phyloP scores from a whole-genome alignment of 2,888 invertebrate genomes.

The Heliconius hortense region DNA sequence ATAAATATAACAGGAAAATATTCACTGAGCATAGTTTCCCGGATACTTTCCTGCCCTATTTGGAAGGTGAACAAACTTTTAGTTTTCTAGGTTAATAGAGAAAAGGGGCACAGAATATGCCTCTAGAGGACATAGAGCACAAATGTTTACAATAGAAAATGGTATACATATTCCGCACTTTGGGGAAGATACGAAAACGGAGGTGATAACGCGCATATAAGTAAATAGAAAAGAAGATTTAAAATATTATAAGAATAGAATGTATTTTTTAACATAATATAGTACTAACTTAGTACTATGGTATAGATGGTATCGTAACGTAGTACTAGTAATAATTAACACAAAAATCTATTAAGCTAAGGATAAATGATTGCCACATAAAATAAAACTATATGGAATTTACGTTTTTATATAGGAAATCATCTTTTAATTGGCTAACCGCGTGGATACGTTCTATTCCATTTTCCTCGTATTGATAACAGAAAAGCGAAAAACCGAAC shows the following conservation, averaged over 20 bases:
- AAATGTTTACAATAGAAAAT: conserved; percentile 48
- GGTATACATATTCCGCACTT: conserved; percentile 45
- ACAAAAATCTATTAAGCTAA: not conserved
- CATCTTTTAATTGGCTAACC: conserved; percentile 44
- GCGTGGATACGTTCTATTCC: conserved; percentile 45
- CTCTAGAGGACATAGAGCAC: conserved; percentile 45
- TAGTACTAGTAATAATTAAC: not conserved
- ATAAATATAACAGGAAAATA: conserved; percentile 17
- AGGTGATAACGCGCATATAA: conserved; percentile 46
- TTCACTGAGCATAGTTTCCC: conserved; percentile 30
- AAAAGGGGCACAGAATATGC: conserved; percentile 46
- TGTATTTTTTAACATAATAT: not conserved
- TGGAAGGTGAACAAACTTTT: conserved; percentile 47
- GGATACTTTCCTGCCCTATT: conserved; percentile 41
- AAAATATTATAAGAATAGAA: conserved; percentile 23
- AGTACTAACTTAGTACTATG: not conserved
- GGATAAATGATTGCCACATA: conserved; percentile 19
- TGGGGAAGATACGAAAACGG: conserved; percentile 43
- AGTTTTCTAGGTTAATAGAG: conserved; percentile 49
- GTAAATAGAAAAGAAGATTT: conserved; percentile 39
- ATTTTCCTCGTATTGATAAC: conserved; percentile 55
- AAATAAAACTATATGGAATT: conserved; percentile 36
- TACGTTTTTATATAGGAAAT: conserved; percentile 38
- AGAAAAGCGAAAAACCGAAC: conserved; percentile 66
- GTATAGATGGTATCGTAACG: not conserved